These are phyloP conservation scores for Mastomys natalensis DNA, from an alignment of 2,113 vertebrate species.

Conservation along the genomic window DNA sequence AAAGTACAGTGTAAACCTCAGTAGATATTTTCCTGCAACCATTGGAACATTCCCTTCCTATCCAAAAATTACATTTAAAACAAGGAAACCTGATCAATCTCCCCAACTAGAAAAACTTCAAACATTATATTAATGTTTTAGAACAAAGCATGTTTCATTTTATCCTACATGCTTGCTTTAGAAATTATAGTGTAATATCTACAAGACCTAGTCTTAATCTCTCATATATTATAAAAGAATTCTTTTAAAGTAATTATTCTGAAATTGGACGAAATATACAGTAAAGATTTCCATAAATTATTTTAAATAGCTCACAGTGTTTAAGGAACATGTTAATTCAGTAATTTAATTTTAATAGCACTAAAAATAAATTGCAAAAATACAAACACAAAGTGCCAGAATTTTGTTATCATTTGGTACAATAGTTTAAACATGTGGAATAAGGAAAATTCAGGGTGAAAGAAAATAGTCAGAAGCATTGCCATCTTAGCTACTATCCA, in stretches of 20 bases:
- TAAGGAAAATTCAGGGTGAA: not conserved
- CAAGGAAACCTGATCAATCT: not conserved
- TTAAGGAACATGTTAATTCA: constrained; percentile 62
- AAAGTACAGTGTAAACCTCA: not conserved
- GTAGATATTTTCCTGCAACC: constrained; percentile 31
- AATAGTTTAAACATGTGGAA: constrained; percentile 25
- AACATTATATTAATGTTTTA: not conserved
- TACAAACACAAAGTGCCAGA: constrained; percentile 29
- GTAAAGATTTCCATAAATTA: constrained; percentile 22
- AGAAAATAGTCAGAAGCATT: not conserved
- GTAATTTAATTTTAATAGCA: constrained; percentile 65
- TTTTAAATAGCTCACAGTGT: constrained; percentile 20
- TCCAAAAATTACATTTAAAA: constrained; percentile 46
- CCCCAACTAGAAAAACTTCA: not conserved
- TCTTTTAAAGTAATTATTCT: not conserved
- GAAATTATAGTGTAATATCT: not conserved
- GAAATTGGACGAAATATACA: constrained; percentile 45
- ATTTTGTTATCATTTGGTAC: constrained; percentile 43
- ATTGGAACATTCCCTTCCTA: not conserved
- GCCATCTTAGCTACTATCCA: not conserved
- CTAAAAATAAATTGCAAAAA: constrained; percentile 60
- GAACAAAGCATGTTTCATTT: not conserved
- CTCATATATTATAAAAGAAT: constrained; percentile 10
- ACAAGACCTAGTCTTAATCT: not conserved
- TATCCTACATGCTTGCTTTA: not conserved